These are phyloP conservation scores for Chloromyia formosa DNA, from an alignment of 2,888 invertebrate species.

Conservation along the genomic window DNA sequence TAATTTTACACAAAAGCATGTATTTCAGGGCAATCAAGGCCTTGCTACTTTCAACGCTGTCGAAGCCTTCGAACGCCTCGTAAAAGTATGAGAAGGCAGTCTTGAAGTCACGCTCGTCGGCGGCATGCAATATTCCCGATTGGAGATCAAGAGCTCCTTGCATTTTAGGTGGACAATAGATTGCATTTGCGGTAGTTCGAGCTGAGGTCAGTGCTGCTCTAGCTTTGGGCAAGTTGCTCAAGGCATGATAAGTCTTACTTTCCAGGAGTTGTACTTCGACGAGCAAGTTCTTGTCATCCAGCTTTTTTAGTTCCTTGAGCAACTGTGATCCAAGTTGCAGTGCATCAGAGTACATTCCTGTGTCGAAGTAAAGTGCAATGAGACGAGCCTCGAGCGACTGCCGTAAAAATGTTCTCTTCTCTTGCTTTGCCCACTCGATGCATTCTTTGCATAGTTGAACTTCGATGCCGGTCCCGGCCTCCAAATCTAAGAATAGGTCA, in stretches of 20 bases:
- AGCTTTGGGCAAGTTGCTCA: slow-evolving; percentile 95
- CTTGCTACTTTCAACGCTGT: slow-evolving; percentile 90
- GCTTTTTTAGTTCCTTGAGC: slow-evolving; percentile 94
- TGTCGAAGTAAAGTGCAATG: slow-evolving; percentile 94
- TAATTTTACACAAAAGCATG: slow-evolving; percentile 98
- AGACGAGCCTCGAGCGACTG: slow-evolving; percentile 96
- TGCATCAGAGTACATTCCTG: slow-evolving; percentile 88
- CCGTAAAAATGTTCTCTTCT: slow-evolving; percentile 94
- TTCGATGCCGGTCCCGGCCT: slow-evolving; percentile 95
- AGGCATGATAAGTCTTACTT: slow-evolving; percentile 97
- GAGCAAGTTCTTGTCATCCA: slow-evolving; percentile 98
- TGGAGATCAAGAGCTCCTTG: slow-evolving; percentile 97
- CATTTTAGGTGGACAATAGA: slow-evolving; percentile 98
- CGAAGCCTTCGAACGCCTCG: slow-evolving; percentile 99
- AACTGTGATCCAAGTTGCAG: slow-evolving; percentile 84
- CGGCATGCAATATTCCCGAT: slow-evolving; percentile 98
- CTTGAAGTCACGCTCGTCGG: slow-evolving; percentile 99
- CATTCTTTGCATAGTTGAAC: slow-evolving; percentile 94
- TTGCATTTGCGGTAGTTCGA: slow-evolving; percentile 99
- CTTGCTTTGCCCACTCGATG: slow-evolving; percentile 99
- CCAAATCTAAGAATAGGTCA: slow-evolving; percentile 96
- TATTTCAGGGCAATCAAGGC: slow-evolving; percentile 97
- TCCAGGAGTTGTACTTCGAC: slow-evolving; percentile 98
- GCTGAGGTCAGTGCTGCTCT: slow-evolving; percentile 97
- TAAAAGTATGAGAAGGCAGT: slow-evolving; percentile 99